Evolutionary conservation across 2,113 vertebrate genomes (phyloP), one percentile per base, ranked within the genome.

Genomic region (Cervus canadensis): DNA sequence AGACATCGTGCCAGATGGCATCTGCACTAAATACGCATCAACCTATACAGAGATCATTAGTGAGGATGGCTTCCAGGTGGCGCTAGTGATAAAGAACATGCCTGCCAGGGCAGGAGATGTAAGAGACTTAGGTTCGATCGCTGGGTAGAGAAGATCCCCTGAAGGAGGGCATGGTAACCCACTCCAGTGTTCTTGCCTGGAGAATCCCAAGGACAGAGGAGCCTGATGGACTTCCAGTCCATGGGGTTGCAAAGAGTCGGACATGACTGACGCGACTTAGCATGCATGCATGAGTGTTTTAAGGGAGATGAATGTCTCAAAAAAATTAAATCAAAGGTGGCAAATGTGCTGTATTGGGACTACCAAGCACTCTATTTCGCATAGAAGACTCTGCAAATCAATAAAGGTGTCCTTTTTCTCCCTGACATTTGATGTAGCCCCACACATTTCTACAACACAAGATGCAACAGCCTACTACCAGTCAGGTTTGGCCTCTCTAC

Each of bases 321-420:
- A 93, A 95, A 87, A 33, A 43, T 14, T 7, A 30, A 45, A 40
- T 85, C 40, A 91, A 95, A 92, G 76, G 81, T 13, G 50, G 74
- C 40, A 43, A 54, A 74, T 87, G 64, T 52, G 82, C 62, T 83
- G 17, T 76, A 36, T 7, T 26, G 23, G 6, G 36, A 11, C 64
- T 79, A 57, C 57, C 43, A n/a, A 2, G 48, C 6, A 76, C 16
- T 59, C 10, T 43, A 82, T 94, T 91, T n/a, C 19, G 43, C 50
- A 64, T 0, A 87, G 36, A 54, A 90, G 67, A 56, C 12, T 48
- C 8, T 87, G 60, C 52, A 57, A 36, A 71, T 84, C 76, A 79
- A 36, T 91, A 11, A 45, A 82, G 54, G 33, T 9, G 17, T 71
- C 50, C 28, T 33, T 82, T 74, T 87, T 59, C 81, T 82, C 57